Base-by-base conservation (phyloP, 2,888 invertebrate genomes). In the Stenodera caucasica region DNA sequence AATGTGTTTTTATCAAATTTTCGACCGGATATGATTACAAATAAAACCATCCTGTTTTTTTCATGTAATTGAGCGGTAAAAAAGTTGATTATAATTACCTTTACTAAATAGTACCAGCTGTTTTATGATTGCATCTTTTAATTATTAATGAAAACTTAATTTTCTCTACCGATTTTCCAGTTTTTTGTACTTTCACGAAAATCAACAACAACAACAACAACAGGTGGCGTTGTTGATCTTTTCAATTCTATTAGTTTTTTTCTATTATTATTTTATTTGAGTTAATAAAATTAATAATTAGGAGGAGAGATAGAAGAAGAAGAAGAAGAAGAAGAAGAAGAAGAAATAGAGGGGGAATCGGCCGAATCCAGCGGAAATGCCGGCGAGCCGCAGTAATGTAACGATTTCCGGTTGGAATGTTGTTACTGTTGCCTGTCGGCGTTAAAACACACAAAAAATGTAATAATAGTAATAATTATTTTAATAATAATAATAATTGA, bases 341-440 rank as follows among this genome's bases (percentile, higher is more conserved):
- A 49, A 18, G 53, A 40, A 60, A 26, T 52, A 32, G 55, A 51
- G 49, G 55, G 57, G 58, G 53, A 53, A 59, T 57, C 53, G 50
- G 51, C 55, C 26, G 57, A 18, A 51, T 18, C 40, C 55, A 65
- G 61, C 67, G 67, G 67, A 67, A 67, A 67, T 67, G 61, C 67
- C 64, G 56, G 59, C 57, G 61, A 63, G 61, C 61, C 67, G 57
- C 61, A 66, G 61, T 55, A 62, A 66, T 66, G 66, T 62, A 35
- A 59, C 60, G 59, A 60, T 61, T 66, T 67, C 64, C 64, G 67
- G 66, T 60, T 51, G 45, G n/a, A 45, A 23, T 45, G 45, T 45
- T 45, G 45, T 45, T 45, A 23, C 45, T 45, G 45, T 5, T 45
- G 21, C 21, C 8, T 45, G 45, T 23, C 23, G 45, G 45, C 45